Evolutionary conservation across 2,888 invertebrate genomes (phyloP).

Genomic region (Pachycephus smyrnensis): DNA sequence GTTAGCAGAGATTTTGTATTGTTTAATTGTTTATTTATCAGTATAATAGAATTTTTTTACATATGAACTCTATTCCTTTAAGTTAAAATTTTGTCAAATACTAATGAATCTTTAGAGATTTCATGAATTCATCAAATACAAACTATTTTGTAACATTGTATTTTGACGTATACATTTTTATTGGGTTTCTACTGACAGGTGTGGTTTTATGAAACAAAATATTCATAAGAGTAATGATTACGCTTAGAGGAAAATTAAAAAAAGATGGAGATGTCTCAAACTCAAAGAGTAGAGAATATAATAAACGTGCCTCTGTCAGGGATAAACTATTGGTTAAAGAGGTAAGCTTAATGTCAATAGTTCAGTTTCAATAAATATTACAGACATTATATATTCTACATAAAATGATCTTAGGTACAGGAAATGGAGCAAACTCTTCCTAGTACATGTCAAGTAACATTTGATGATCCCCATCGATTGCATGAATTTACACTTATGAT

Average conservation of each 20-base stretch:
- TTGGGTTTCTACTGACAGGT: background rate
- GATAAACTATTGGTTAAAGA: conserved; percentile 86
- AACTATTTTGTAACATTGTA: background rate
- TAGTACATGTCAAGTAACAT: conserved; percentile 80
- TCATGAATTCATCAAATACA: background rate
- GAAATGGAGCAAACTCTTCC: conserved; percentile 91
- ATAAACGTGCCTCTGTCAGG: conserved; percentile 78
- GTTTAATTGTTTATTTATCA: background rate
- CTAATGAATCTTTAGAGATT: background rate
- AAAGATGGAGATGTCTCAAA: conserved; percentile 71
- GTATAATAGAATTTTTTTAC: background rate
- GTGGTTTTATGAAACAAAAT: background rate
- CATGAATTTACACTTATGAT: conserved; percentile 85
- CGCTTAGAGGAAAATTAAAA: conserved; percentile 78
- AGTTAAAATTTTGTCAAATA: background rate
- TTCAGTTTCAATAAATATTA: background rate
- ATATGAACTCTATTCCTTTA: background rate
- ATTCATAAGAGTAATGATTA: conserved; percentile 71
- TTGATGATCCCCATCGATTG: conserved; percentile 85
- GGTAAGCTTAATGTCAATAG: conserved; percentile 64
- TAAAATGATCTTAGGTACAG: conserved; percentile 68
- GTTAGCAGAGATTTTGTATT: background rate
- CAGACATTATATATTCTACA: background rate
- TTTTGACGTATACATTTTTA: background rate
- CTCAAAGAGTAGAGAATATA: conserved; percentile 51